A percentile compares a stretch with the other conserved stretches of the same genome.
Conservation (phyloP, 2,113 vertebrate genomes). For the Tragulus kanchil region DNA sequence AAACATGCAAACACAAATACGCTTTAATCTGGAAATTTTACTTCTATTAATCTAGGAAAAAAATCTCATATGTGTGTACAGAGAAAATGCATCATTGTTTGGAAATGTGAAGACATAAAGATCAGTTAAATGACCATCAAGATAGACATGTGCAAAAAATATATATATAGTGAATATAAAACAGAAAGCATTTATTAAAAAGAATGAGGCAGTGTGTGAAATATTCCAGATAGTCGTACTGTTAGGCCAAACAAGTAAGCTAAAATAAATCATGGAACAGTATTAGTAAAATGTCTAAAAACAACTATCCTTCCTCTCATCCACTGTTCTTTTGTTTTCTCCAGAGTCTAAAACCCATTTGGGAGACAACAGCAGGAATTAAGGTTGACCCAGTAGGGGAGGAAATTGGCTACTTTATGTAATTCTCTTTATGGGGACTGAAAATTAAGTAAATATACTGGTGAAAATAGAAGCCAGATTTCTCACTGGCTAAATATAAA, state of each 20-base stretch:
- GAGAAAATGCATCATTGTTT: background rate
- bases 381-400: background rate
- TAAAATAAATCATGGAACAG: background rate
- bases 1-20: background rate
- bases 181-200: constrained; percentile 5
- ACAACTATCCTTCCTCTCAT: background rate
- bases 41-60: background rate
- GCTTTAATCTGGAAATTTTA: constrained; percentile 7
- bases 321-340: background rate
- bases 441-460: background rate
- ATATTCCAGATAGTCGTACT: background rate
- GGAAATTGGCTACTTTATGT: background rate
- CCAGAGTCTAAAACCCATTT: background rate
- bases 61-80: background rate
- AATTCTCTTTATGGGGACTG: background rate
- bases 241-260: background rate
- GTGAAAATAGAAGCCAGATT: background rate
- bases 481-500: background rate
- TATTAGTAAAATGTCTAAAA: background rate
- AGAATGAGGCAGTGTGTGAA: background rate
- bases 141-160: background rate
- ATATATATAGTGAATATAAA: background rate
- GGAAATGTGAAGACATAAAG: background rate
- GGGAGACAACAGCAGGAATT: background rate
- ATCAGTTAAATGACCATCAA: background rate